Base-by-base conservation (phyloP, 2,797 vertebrate species). In the Borostomias antarcticus region DNA sequence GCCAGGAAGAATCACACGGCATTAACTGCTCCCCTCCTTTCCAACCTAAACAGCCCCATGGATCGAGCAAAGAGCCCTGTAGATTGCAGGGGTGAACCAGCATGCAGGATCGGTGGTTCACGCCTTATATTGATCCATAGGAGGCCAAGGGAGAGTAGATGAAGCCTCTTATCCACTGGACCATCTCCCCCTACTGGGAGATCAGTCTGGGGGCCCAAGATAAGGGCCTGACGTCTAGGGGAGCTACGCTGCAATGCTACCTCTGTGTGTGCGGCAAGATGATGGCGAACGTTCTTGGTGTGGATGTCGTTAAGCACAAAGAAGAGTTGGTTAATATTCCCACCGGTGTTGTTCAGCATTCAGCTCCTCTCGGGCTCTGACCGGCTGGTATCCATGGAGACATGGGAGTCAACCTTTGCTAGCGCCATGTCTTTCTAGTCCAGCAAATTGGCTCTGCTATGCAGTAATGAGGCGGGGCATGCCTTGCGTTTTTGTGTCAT, bases 321-420 rank as follows among this genome's bases (percentile, higher is more conserved):
- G 26, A n/a, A 76, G 69, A 52, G 51, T 63, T 32, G 13, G 17
- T 72, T 75, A 62, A 37, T 70, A 68, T 40, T 66, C 69, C 73
- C 63, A 74, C 64, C 17, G 37, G 61, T 19, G 70, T 74, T 40
- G 83, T 89, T 87, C n/a, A 86, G 75, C 74, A 84, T 87, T 81
- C 82, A 75, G 74, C 76, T 75, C 75, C 63, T 60, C 80, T 66
- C 78, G 74, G 78, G 68, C 80, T 79, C 67, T 66, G 77, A 4
- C 19, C 35, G 56, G 68, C 74, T 81, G 80, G 89, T 88, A 68
- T 81, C 85, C 88, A 90, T 87, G 83, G 87, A 86, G 87, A 89
- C 79, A 87, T 65, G 69, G 54, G 66, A 85, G 76, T 76, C 73
- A 70, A 72, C 72, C 77, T 75, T 37, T n/a, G 64, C 63, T 69